Percentiles rank a stretch among this genome's conserved stretches.
phyloP scores from a whole-genome alignment of 2,113 vertebrate genomes.

The Lipotes vexillifer region DNA sequence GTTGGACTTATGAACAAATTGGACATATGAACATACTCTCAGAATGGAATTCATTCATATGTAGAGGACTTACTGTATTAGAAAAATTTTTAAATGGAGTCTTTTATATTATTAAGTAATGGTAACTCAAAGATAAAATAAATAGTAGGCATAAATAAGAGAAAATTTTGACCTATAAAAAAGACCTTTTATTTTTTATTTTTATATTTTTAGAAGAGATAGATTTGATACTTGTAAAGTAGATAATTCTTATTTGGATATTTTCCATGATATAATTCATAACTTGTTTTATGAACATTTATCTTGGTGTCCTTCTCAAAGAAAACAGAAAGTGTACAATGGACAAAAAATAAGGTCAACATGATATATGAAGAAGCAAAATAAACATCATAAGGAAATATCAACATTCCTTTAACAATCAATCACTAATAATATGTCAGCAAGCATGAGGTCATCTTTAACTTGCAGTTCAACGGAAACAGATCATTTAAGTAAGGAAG shows the following conservation, averaged over 20 bases:
- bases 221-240: not conserved
- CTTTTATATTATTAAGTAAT: not conserved
- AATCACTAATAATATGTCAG: not conserved
- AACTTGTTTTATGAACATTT: slow-evolving; percentile 3
- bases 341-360: not conserved
- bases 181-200: not conserved
- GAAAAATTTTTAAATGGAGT: not conserved
- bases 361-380: slow-evolving; percentile 35
- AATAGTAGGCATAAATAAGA: not conserved
- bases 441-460: slow-evolving; percentile 36
- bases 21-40: not conserved
- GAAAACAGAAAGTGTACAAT: not conserved
- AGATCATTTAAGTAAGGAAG: not conserved
- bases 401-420: not conserved
- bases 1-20: too few relatives aligned
- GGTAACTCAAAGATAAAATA: not conserved
- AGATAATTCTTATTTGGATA: not conserved
- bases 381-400: not conserved
- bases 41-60: too few relatives aligned
- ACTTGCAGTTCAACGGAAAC: not conserved
- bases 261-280: not conserved
- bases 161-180: not conserved
- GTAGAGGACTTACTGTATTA: not conserved
- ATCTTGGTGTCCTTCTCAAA: not conserved
- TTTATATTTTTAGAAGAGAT: not conserved